Base-by-base conservation (phyloP, 2,797 vertebrate species). In the Anabacerthia variegaticeps region DNA sequence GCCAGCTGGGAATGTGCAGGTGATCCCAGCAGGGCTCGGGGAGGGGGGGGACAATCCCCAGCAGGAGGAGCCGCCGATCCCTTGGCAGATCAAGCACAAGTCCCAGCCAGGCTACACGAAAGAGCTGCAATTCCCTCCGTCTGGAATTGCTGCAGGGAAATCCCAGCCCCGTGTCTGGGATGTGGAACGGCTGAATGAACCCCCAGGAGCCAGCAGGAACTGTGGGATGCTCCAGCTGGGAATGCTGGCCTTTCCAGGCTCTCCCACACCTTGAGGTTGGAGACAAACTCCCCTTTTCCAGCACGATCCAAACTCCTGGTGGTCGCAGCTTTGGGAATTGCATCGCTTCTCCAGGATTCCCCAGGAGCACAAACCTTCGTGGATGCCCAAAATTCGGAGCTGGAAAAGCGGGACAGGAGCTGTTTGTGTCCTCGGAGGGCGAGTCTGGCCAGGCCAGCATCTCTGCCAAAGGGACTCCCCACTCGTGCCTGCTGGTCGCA, bases 331-430 rank as follows among this genome's bases (percentile, higher is more conserved):
- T 6, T 8, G 22, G 15, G 58, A 54, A 13, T 15, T 19, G 22
- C 10, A 23, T 3, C 12, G 12, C 14, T 22, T 61, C 54, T 30
- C 4, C 27, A 13, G 26, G 58, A 34, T 41, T 41, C 41, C 41
- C 41, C 8, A 9, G 16, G 41, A 16, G 41, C 14, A 41, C 15
- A 41, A 41, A 41, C 41, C 32, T 14, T n/a, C 6, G 21, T 23
- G 56, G 34, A 59, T 37, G 23, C 39, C 43, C 9, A 12, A 68
- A 41, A 6, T 5, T 2, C 17, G 41, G 48, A 71, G 34, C 48
- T 0, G 4, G 36, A 15, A 9, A 0, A 0, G 37, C 7, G 24
- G 39, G 16, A 0, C 1, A 81, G 61, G 24, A 75, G 19, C 24
- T 75, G 13, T 1, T 6, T 18, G 56, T 54, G 54, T 73, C 36